Percentiles rank a stretch among this genome's conserved stretches.
phyloP scores from a whole-genome alignment of 2,797 vertebrate species.

The Enteromius paludinosus region DNA sequence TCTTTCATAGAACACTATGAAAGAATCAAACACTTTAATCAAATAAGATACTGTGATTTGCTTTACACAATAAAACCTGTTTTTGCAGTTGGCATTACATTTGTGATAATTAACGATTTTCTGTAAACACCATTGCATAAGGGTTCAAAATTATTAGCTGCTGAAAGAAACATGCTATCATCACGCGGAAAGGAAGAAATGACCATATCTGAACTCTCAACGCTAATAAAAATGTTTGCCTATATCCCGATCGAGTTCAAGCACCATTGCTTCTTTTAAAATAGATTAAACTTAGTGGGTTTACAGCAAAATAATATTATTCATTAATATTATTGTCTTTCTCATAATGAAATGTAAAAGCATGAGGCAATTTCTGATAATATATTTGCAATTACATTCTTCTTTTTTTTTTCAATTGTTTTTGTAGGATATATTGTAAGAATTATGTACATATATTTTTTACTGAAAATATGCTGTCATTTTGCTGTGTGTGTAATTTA shows the following conservation, averaged over 20 bases:
- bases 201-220: background rate
- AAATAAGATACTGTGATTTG: background rate
- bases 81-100: background rate
- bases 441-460: background rate
- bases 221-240: background rate
- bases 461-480: background rate
- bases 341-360: background rate
- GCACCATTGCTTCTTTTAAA: background rate
- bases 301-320: background rate
- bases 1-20: background rate
- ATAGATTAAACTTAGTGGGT: background rate
- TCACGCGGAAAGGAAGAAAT: background rate
- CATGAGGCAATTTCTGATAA: background rate
- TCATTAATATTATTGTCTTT: background rate
- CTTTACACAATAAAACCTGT: background rate
- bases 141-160: background rate
- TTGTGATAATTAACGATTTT: slow-evolving; percentile 15
- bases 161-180: background rate
- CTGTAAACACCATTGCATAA: background rate
- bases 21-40: background rate
- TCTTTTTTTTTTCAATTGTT: background rate
- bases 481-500: background rate
- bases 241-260: background rate
- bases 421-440: background rate
- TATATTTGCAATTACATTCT: background rate